These are phyloP conservation scores for Erythrolamprus reginae DNA, from an alignment of 2,113 vertebrate species.

Conservation along the genomic window DNA sequence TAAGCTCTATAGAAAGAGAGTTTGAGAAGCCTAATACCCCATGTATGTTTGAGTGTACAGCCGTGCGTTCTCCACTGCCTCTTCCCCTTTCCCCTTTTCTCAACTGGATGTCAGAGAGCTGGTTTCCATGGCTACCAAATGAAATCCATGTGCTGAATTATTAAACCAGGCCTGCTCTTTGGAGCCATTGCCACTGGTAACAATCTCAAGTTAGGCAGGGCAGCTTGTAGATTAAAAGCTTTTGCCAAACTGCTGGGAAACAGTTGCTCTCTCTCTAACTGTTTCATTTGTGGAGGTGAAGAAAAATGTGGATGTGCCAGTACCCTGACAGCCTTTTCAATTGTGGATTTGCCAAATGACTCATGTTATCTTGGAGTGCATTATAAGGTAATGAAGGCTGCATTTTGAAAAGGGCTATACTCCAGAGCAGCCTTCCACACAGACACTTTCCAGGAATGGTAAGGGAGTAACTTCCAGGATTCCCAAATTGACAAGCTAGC, in stretches of 20 bases:
- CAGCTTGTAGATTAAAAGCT: neutral
- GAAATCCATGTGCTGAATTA: constrained; percentile 65
- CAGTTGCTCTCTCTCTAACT: neutral
- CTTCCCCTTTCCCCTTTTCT: constrained; percentile 34
- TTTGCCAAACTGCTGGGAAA: neutral
- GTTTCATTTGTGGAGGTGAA: neutral
- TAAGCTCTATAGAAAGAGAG: neutral
- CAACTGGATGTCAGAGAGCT: constrained; percentile 57
- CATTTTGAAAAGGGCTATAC: neutral
- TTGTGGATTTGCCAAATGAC: neutral
- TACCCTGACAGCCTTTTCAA: neutral
- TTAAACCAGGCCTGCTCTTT: constrained; percentile 62
- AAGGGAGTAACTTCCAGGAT: neutral
- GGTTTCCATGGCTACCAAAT: constrained; percentile 67
- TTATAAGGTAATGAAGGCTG: neutral
- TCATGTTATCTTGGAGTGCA: neutral
- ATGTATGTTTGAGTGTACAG: neutral
- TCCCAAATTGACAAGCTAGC: neutral
- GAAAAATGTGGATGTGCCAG: neutral
- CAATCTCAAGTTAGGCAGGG: constrained; percentile 35
- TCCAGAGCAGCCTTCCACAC: neutral
- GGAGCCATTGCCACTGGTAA: constrained; percentile 47
- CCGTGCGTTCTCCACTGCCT: neutral
- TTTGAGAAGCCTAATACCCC: neutral
- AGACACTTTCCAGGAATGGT: neutral